Evolutionary conservation across 2,113 vertebrate genomes (phyloP).

Genomic region (Macquaria australasica): DNA sequence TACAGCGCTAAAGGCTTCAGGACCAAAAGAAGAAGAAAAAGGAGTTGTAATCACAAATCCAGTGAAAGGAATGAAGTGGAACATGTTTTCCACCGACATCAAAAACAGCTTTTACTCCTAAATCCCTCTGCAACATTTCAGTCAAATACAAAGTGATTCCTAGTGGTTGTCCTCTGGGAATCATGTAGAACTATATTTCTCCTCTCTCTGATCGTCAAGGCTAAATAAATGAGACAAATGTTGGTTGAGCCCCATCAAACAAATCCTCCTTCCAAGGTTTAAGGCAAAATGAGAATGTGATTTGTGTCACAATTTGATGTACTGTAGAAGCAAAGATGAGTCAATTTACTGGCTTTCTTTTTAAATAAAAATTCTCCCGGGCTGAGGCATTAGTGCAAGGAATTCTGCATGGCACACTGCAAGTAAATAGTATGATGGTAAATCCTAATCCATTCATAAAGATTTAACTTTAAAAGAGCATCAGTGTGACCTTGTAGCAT

Average conservation of each 20-base stretch:
- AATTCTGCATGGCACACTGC: neutral
- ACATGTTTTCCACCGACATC: constrained; percentile 69
- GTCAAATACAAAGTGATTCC: constrained; percentile 67
- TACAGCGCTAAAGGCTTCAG: constrained; percentile 63
- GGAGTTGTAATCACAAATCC: constrained; percentile 63
- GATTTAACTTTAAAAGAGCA: neutral
- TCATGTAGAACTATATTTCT: constrained; percentile 27
- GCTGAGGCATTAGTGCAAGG: neutral
- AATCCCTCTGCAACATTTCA: constrained; percentile 61
- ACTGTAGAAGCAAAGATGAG: neutral
- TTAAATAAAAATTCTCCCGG: neutral
- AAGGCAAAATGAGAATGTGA: constrained; percentile 30
- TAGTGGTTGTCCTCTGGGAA: constrained; percentile 49
- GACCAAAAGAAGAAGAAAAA: constrained; percentile 4
- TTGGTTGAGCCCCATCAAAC: constrained; percentile 51
- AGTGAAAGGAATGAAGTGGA: constrained; percentile 65
- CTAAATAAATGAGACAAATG: constrained; percentile 66
- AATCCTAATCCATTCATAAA: neutral
- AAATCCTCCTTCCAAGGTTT: constrained; percentile 44
- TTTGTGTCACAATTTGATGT: constrained; percentile 18
- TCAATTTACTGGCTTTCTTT: constrained; percentile 14
- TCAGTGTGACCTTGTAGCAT: neutral
- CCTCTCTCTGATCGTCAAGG: constrained; percentile 52
- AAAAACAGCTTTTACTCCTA: constrained; percentile 57
- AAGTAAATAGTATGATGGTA: neutral